Evolutionary conservation across 2,888 invertebrate species (phyloP), one percentile per base, ranked within the genome.

Genomic region (Herminia tarsipennalis): DNA sequence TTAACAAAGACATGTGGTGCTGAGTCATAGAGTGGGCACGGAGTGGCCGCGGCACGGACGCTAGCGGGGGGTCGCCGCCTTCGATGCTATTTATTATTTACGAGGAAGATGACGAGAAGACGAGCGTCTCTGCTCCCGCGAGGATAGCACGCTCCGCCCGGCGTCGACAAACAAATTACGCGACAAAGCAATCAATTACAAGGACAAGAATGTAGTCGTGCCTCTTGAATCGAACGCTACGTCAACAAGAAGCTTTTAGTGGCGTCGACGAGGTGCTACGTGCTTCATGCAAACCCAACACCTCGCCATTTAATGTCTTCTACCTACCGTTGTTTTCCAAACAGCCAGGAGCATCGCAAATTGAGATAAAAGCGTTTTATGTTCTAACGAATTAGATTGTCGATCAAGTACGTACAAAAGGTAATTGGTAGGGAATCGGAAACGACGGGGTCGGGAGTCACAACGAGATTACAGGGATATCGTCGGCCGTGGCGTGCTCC

Each of bases 111-210:
- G 85, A 84, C 77, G 83, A 86, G 74, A 78, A 78, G 78, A 79
- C 77, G 76, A 74, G 70, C 61, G 73, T 69, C 76, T 70, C 70
- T 63, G 68, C 71, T 87, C 90, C 86, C 88, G 82, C 73, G 88
- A 87, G 88, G 75, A 78, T 78, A 61, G 70, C 68, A 59, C 78
- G 68, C 76, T 72, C 65, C 73, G 64, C 73, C 69, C 78, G 78
- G 66, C 79, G 81, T 77, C 77, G 76, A 75, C 88, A 90, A 91
- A 91, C 89, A 91, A 91, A 91, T 91, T 91, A 90, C 83, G 83
- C 84, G 88, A 90, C 91, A 90, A 89, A 89, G 90, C 90, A 90
- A 91, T 90, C 90, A 91, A 91, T 90, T 91, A 88, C 80, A 84
- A 87, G 85, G 85, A 87, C 86, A 84, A 83, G 83, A 82, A 78